Conservation (phyloP, 2,888 invertebrate genomes). For the Coleophora deauratella region DNA sequence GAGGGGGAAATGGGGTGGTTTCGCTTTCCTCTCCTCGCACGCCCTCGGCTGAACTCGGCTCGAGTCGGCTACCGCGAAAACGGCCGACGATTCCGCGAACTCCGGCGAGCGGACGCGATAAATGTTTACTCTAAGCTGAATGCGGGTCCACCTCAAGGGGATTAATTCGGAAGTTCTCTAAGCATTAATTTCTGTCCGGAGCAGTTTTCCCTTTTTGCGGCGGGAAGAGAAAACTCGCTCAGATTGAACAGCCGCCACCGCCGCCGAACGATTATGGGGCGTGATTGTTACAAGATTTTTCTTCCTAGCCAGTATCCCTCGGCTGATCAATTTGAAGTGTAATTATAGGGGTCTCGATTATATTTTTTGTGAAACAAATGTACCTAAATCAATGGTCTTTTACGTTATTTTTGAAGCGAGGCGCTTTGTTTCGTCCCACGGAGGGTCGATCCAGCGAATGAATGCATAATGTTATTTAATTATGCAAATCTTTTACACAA, state of each 20-base stretch:
- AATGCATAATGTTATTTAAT: constrained; percentile 67
- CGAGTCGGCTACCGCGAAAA: constrained; percentile 38
- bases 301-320: not conserved
- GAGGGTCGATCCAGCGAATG: constrained; percentile 53
- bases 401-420: not conserved
- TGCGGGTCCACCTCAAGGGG: constrained; percentile 49
- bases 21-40: constrained; percentile 48
- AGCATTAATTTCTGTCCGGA: constrained; percentile 45
- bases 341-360: constrained; percentile 9
- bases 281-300: constrained; percentile 25
- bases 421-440: constrained; percentile 42
- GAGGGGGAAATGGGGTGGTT: constrained; percentile 52
- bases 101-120: constrained; percentile 28
- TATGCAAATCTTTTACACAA: constrained; percentile 57
- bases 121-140: constrained; percentile 48
- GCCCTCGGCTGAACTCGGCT: constrained; percentile 19
- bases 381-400: too few relatives aligned
- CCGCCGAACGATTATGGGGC: constrained; percentile 23
- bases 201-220: constrained; percentile 53
- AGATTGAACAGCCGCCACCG: constrained; percentile 29
- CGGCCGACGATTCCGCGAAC: constrained; percentile 45
- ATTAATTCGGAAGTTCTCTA: constrained; percentile 58
- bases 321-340: too few relatives aligned
- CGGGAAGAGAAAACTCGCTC: constrained; percentile 29
- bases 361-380: constrained; percentile 3